A percentile compares a stretch with the other conserved stretches of the same genome.
Conservation (phyloP, 2,888 invertebrate species). For the Leucophenga montana region DNA sequence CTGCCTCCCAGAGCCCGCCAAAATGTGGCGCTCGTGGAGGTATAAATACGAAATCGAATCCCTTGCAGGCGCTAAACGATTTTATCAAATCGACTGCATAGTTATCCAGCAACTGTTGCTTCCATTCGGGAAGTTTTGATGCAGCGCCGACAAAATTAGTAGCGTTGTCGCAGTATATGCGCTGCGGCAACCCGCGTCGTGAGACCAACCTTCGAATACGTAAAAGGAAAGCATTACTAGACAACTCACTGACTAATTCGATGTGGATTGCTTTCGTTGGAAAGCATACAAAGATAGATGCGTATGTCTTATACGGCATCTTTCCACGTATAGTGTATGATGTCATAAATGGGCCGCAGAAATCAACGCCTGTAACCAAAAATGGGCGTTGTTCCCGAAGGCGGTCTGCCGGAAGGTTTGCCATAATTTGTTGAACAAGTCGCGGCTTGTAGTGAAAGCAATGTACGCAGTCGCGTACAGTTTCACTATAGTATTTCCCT, state of each 20-base stretch:
- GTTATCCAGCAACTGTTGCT: slow-evolving; percentile 4
- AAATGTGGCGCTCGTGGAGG: too few species aligned
- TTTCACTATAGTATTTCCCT: too few species aligned
- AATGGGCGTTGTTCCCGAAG: slow-evolving; percentile 31
- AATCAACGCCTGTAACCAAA: slow-evolving; percentile 23
- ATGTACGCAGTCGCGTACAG: slow-evolving; percentile 34
- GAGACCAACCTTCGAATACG: slow-evolving; percentile 40
- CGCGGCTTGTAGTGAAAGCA: slow-evolving; percentile 36
- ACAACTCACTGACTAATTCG: slow-evolving; percentile 40
- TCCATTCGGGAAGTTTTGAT: neutral
- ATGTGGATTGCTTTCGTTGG: too few species aligned
- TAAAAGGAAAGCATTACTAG: slow-evolving; percentile 41
- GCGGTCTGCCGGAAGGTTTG: slow-evolving; percentile 37
- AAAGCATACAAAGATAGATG: too few species aligned
- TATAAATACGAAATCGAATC: slow-evolving; percentile 39
- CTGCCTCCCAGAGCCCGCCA: slow-evolving; percentile 9
- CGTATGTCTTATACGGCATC: too few species aligned
- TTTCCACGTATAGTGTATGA: slow-evolving; percentile 41
- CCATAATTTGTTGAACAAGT: slow-evolving; percentile 37
- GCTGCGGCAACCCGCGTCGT: slow-evolving; percentile 32
- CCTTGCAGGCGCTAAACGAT: slow-evolving; percentile 25
- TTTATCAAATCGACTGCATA: slow-evolving; percentile 1
- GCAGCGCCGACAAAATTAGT: slow-evolving; percentile 10
- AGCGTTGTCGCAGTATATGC: slow-evolving; percentile 39
- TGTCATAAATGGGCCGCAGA: slow-evolving; percentile 28